phyloP scores from a whole-genome alignment of 1,140 invertebrate genomes.

The Nephila pilipes region DNA sequence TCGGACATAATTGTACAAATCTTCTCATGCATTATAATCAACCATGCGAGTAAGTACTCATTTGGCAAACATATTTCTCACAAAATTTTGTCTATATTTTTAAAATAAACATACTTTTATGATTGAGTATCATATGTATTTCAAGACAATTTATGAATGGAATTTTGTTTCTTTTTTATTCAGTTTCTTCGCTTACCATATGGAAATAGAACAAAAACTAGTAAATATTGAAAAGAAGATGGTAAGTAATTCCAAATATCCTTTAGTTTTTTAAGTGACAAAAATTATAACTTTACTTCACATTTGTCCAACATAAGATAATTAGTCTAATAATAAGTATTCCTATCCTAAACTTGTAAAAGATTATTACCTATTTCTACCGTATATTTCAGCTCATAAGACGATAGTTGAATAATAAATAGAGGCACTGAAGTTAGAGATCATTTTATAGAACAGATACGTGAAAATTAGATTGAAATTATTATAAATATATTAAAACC shows the following conservation, averaged over 20 bases:
- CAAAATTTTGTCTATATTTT: too few relatives aligned
- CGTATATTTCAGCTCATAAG: too few relatives aligned
- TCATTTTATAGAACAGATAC: too few relatives aligned
- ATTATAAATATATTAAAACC: too few relatives aligned
- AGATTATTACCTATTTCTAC: neutral
- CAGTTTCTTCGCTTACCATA: neutral
- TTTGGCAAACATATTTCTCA: neutral
- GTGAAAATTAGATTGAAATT: too few relatives aligned
- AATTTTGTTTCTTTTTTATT: neutral
- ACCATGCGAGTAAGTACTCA: conserved; percentile 63
- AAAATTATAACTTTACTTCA: too few relatives aligned
- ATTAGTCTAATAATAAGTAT: neutral
- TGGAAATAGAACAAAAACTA: conserved; percentile 18
- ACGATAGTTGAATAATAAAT: too few relatives aligned
- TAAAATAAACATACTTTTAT: too few relatives aligned
- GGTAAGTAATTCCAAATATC: neutral
- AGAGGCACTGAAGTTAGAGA: too few relatives aligned
- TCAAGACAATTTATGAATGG: neutral
- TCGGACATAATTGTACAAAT: conserved; percentile 45
- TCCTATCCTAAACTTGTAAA: neutral
- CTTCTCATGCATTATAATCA: conserved; percentile 38
- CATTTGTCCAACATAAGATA: neutral
- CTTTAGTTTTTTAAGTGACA: neutral
- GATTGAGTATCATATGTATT: neutral
- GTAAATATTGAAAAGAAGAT: neutral